Evolutionary conservation across 1,140 invertebrate genomes (phyloP).

Genomic region (Drosophila persimilis): DNA sequence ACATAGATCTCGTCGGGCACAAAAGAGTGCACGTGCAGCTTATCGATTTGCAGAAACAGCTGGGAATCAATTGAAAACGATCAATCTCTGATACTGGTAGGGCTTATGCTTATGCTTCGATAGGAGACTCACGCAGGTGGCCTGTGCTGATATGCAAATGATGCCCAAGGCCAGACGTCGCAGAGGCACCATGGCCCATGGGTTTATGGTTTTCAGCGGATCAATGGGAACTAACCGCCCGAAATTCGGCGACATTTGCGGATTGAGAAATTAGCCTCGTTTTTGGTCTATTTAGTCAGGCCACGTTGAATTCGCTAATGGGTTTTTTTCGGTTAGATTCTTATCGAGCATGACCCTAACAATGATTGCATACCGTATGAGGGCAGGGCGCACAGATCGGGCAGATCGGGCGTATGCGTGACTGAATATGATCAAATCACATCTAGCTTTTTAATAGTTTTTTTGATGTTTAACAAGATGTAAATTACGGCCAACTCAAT

Average conservation of each 20-base stretch:
- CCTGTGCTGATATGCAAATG: conserved; percentile 1
- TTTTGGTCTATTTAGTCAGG: conserved; percentile 53
- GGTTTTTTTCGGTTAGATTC: conserved; percentile 29
- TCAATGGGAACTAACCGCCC: conserved; percentile 3
- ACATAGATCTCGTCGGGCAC: conserved; percentile 56
- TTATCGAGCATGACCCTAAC: conserved; percentile 29
- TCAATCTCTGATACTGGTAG: background rate
- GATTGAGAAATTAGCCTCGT: conserved; percentile 31
- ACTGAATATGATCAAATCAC: conserved; percentile 19
- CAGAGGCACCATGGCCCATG: conserved; percentile 18
- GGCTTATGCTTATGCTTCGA: background rate
- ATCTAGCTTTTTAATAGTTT: conserved; percentile 4
- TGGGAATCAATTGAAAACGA: background rate
- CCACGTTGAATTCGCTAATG: conserved; percentile 58
- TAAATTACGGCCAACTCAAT: conserved; percentile 9
- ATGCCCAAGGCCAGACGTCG: conserved; percentile 8
- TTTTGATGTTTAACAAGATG: conserved; percentile 6
- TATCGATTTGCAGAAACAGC: conserved; percentile 48
- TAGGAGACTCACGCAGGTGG: conserved; percentile 40
- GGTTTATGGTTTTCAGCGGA: background rate
- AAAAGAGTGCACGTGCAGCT: conserved; percentile 61
- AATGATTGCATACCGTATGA: conserved; percentile 4
- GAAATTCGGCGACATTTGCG: conserved; percentile 12
- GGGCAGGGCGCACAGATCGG: background rate
- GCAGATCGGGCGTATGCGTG: conserved; percentile 29